Base-by-base conservation (phyloP, 2,113 vertebrate species). In the Archilochus colubris region DNA sequence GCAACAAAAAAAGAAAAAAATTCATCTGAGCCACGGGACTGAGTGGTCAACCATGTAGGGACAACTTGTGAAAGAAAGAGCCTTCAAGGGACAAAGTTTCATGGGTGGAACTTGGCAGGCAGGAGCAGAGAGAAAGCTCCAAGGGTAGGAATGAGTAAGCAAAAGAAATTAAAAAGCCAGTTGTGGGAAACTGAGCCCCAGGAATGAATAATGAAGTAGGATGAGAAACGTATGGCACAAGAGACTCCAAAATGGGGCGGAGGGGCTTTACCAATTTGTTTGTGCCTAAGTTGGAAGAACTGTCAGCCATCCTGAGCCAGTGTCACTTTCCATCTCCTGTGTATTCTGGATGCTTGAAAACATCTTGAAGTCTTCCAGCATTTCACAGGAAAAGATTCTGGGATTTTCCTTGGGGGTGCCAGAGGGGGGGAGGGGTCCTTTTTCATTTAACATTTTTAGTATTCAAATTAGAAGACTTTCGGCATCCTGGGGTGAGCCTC, bases 401-500 rank as follows among this genome's bases (percentile, higher is more conserved):
- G 61, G 95, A 63, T 91, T 92, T 95, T 95, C 81, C 75, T 90
- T 93, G 57, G 54, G 87, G 74, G 36, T 73, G 79, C n/a, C 57
- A 40, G 80, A 95, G 68, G 89, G 72, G 50, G 24, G 85, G 66
- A 86, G 27, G 27, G 8, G 19, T 79, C 38, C 83, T 90, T 95
- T 94, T 94, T 95, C 76, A 82, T 84, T 92, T 95, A 94, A 44
- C 91, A 93, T 80, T 97, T 97, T 96, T 86, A 90, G 81, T 91
- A 96, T 96, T 97, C 92, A 94, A 88, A 97, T 94, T 95, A 87
- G 86, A 94, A 95, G 82, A 92, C 79, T 97, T 97, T 97, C 95
- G 96, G 89, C 44, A 80, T 91, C 74, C 88, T 69, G 92, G 94
- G 72, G 93, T 85, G 62, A 82, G 93, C 77, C 76, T 96, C 90